Percentiles rank a stretch among this genome's conserved stretches.
Evolutionary conservation across 2,797 vertebrate genomes (phyloP).

Genomic region (Phylloscopus collybita): DNA sequence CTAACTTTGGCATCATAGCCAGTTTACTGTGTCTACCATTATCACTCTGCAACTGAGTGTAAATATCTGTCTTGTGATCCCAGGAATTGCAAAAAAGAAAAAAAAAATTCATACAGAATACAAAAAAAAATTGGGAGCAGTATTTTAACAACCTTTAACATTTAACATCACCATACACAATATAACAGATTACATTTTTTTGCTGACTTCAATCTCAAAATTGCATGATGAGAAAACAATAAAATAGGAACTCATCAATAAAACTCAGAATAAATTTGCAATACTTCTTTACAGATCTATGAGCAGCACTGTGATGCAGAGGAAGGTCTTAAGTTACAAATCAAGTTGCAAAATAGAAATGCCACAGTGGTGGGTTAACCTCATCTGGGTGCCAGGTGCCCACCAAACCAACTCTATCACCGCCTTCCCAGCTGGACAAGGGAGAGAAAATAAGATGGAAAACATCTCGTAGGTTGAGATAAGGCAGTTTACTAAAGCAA

Average conservation of each 20-base stretch:
- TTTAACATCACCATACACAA: background rate
- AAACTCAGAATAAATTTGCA: background rate
- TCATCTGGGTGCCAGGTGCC: background rate
- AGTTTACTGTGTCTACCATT: background rate
- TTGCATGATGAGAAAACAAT: background rate
- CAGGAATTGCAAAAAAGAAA: background rate
- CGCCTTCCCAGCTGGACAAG: background rate
- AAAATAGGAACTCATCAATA: background rate
- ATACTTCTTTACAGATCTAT: background rate
- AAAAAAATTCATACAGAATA: background rate
- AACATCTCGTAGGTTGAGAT: fast-evolving
- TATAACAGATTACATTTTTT: background rate
- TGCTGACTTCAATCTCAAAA: background rate
- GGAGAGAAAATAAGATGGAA: background rate
- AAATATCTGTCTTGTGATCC: background rate
- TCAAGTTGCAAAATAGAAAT: background rate
- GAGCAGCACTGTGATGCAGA: background rate
- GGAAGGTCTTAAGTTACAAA: background rate
- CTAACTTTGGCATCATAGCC: background rate
- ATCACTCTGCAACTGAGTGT: background rate
- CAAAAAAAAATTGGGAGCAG: background rate
- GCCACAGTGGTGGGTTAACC: background rate
- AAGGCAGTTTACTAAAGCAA: background rate
- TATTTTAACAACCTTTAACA: background rate
- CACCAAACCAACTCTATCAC: fast-evolving